These are phyloP conservation scores for Itoplectis maculator DNA, from an alignment of 2,888 invertebrate species.

Conservation along the genomic window DNA sequence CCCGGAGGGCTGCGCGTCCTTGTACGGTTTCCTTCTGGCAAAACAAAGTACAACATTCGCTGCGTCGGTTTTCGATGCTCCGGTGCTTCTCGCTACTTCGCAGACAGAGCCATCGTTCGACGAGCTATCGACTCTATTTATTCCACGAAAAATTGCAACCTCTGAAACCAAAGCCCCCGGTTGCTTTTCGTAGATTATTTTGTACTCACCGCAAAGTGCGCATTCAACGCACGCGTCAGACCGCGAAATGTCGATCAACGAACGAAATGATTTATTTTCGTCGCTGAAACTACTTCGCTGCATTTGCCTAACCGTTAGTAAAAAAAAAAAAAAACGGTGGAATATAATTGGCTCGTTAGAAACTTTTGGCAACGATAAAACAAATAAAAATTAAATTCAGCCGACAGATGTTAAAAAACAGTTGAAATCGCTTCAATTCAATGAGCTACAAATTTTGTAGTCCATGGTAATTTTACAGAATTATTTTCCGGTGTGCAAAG, in stretches of 20 bases:
- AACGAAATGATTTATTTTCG: neutral
- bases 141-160: constrained; percentile 10
- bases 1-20: constrained; percentile 25
- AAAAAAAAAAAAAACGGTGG: neutral
- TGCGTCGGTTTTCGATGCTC: neutral
- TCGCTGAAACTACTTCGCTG: neutral
- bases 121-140: constrained; percentile 3
- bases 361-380: neutral
- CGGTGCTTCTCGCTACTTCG: neutral
- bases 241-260: neutral
- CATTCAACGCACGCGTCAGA: neutral
- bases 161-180: neutral
- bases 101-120: neutral
- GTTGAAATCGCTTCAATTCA: no score
- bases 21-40: constrained; percentile 47
- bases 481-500: no score
- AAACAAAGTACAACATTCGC: constrained; percentile 17
- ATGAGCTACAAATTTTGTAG: no score
- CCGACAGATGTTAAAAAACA: no score
- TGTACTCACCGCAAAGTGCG: neutral
- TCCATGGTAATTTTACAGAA: no score
- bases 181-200: neutral
- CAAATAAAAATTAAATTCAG: neutral
- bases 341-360: neutral
- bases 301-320: neutral